These are phyloP conservation scores for Oophaga sylvatica DNA, from an alignment of 2,797 vertebrate genomes.

Conservation along the genomic window DNA sequence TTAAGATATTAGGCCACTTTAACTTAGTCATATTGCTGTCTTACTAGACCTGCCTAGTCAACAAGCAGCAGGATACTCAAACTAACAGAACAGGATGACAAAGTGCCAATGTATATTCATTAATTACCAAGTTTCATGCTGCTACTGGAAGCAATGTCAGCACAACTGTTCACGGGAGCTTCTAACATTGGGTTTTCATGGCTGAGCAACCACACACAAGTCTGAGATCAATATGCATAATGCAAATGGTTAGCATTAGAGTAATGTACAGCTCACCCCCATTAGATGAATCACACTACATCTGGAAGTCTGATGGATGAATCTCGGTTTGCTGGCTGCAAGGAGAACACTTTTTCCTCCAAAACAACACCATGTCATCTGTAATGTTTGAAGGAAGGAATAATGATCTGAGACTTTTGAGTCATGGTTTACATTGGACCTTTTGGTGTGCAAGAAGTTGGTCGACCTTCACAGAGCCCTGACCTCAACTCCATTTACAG, in stretches of 20 bases:
- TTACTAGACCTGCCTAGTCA: too few species aligned
- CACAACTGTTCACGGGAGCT: background rate
- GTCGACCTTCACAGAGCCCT: background rate
- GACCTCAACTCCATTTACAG: background rate
- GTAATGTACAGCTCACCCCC: background rate
- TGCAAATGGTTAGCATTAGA: background rate
- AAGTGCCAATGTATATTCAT: background rate
- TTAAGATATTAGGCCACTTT: too few species aligned
- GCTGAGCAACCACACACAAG: background rate
- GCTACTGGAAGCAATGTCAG: background rate
- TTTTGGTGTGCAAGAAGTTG: background rate
- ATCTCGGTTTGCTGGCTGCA: background rate
- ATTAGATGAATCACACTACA: background rate
- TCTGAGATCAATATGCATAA: background rate
- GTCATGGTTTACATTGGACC: background rate
- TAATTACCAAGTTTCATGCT: too few species aligned
- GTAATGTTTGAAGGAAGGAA: background rate
- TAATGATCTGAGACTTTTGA: background rate
- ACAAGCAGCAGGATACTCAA: background rate
- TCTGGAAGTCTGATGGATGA: background rate
- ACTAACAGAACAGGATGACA: background rate
- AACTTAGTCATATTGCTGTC: too few species aligned
- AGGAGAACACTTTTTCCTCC: background rate
- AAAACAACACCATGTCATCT: background rate
- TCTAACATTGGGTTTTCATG: slow-evolving; percentile 3